These are phyloP conservation scores for Thecophora atra DNA, from an alignment of 2,888 invertebrate species.

Conservation along the genomic window DNA sequence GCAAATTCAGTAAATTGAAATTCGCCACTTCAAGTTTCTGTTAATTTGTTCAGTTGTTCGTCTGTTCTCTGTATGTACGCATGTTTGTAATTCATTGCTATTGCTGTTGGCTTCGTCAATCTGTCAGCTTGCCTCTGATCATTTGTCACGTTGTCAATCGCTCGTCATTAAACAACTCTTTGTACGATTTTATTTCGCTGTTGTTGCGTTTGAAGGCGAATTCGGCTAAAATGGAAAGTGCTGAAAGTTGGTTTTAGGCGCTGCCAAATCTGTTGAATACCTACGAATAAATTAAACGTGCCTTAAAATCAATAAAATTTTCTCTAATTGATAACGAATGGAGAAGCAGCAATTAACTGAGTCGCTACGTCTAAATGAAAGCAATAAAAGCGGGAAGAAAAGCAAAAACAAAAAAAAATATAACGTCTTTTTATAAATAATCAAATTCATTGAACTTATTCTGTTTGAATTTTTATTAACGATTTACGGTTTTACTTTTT, in stretches of 20 bases:
- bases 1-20: constrained; percentile 40
- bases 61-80: no score
- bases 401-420: background rate
- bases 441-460: background rate
- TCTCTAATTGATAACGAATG: background rate
- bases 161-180: constrained; percentile 43
- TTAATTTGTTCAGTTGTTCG: no score
- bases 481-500: constrained; percentile 7
- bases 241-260: constrained; percentile 32
- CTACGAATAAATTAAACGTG: background rate
- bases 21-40: constrained; percentile 7
- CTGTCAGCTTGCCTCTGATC: constrained; percentile 31
- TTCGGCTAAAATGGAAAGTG: constrained; percentile 43
- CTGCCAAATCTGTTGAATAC: background rate
- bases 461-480: background rate
- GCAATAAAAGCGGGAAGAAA: background rate
- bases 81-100: background rate
- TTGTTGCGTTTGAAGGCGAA: constrained; percentile 34
- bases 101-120: constrained; percentile 20
- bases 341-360: background rate
- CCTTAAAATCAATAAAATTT: background rate
- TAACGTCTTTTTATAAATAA: background rate
- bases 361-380: background rate
- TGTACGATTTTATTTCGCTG: constrained; percentile 23
- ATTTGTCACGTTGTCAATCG: constrained; percentile 48